phyloP scores from a whole-genome alignment of 2,113 vertebrate species.

The Forbesichthys agassizii region DNA sequence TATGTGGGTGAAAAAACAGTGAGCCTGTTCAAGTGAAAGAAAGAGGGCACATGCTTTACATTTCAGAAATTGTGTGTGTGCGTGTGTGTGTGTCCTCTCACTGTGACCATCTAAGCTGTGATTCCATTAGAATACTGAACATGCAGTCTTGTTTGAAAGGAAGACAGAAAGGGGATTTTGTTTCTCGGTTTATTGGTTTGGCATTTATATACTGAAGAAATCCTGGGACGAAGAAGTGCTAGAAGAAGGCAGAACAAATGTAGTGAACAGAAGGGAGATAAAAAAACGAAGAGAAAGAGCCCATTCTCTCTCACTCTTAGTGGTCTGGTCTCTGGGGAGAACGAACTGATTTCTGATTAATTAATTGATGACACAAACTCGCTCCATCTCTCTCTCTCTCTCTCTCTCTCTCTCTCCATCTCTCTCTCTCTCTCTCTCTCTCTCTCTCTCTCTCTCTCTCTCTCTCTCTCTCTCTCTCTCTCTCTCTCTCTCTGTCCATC shows the following conservation, averaged over 20 bases:
- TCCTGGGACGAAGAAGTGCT: conserved; percentile 48
- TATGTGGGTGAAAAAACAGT: background rate
- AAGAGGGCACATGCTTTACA: too few relatives aligned
- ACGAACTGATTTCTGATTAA: conserved; percentile 75
- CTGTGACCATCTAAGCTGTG: conserved; percentile 60
- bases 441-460: too few relatives aligned
- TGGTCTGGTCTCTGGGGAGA: conserved; percentile 51
- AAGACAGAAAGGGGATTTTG: conserved; percentile 52
- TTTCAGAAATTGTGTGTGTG: background rate
- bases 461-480: conserved; percentile 2
- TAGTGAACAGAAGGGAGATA: conserved; percentile 67
- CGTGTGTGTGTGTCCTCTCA: conserved; percentile 36
- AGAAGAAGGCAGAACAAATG: conserved; percentile 26
- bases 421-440: conserved; percentile 5
- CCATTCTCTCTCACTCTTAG: conserved; percentile 52
- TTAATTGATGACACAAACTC: conserved; percentile 63
- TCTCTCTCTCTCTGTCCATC: background rate
- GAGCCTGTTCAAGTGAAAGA: background rate
- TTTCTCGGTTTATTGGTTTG: conserved; percentile 72
- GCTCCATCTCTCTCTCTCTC: conserved; percentile 6
- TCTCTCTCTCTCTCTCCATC: conserved; percentile 4
- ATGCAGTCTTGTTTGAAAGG: conserved; percentile 55
- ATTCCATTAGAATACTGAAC: conserved; percentile 69
- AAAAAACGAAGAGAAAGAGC: conserved; percentile 39
- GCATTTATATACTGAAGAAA: conserved; percentile 66